Evolutionary conservation across 2,888 invertebrate species (phyloP).

Genomic region (Folsomia candida): DNA sequence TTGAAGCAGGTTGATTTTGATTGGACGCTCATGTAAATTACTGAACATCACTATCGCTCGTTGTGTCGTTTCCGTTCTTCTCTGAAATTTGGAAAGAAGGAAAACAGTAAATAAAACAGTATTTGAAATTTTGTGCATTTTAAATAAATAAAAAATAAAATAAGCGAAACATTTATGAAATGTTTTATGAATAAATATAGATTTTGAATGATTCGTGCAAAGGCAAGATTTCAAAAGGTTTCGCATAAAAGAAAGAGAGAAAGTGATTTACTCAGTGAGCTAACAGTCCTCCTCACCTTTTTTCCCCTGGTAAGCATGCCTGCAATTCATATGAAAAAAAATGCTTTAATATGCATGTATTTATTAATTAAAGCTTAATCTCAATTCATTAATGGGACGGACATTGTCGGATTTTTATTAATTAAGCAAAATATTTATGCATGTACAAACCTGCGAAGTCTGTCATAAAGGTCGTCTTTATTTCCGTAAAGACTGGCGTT

Average conservation of each 20-base stretch:
- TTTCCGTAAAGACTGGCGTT: slow-evolving; percentile 92
- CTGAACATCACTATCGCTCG: slow-evolving; percentile 53
- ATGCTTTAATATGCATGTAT: too few relatives aligned
- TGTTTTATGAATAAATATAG: neutral
- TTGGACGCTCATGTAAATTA: slow-evolving; percentile 33
- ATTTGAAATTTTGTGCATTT: neutral
- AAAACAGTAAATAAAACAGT: slow-evolving; percentile 1
- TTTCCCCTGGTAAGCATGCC: slow-evolving; percentile 92
- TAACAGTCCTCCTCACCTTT: slow-evolving; percentile 67
- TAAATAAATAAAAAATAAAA: slow-evolving; percentile 27
- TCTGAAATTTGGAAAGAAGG: slow-evolving; percentile 46
- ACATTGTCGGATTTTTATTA: neutral
- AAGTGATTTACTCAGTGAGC: slow-evolving; percentile 14
- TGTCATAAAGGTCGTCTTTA: slow-evolving; percentile 91
- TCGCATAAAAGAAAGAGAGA: slow-evolving; percentile 4
- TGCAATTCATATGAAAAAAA: too few relatives aligned
- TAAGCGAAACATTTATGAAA: slow-evolving; percentile 27
- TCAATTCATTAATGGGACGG: too few relatives aligned
- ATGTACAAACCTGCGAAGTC: slow-evolving; percentile 75
- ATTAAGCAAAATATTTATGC: neutral
- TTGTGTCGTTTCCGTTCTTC: slow-evolving; percentile 52
- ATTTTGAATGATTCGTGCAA: neutral
- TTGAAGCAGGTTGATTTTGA: neutral
- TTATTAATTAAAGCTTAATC: too few relatives aligned
- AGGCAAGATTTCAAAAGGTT: slow-evolving; percentile 4